Evolutionary conservation across 2,797 vertebrate genomes (phyloP), one percentile per base, ranked within the genome.

Genomic region (Lacerta bilineata): DNA sequence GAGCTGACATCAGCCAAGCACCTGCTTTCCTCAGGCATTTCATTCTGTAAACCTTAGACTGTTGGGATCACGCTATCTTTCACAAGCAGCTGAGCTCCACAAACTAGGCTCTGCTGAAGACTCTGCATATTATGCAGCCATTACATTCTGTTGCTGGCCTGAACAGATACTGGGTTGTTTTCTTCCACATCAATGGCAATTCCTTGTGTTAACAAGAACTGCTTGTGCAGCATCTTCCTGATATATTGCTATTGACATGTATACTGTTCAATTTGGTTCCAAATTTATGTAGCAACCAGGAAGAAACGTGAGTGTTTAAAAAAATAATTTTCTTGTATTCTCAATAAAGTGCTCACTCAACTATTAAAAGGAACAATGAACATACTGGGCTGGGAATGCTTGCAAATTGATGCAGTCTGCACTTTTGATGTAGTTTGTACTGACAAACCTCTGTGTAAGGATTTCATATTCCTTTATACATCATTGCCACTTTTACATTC

Each of bases 221-320:
- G 13, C 5, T 64, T 64, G 1, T 76, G 43, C 27, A 13, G 43
- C n/a, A 66, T 46, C n/a, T 77, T 46, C 61, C 33, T 78, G 39
- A 77, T 83, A 55, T 29, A 33, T 86, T 85, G 72, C 43, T 87
- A 89, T 6, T 69, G 8, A 74, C 86, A 72, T 68, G 25, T 55
- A 68, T 71, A 85, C 23, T 69, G 17, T 8, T 36, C 75, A 88
- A 79, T 86, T 88, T 87, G 15, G 66, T 90, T 84, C 66, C 17
- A 82, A 20, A 11, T 91, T 91, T 83, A 29, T 68, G 68, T 69
- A 86, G 13, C 80, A 86, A 82, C 85, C 43, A 91, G 18, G 84
- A 36, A 89, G 85, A 85, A 92, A 89, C 3, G 13, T 91, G 68
- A 46, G n/a, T 41, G 59, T 80, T 84, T 18, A 66, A 2, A 87